Conservation (phyloP, 1,140 invertebrate species). For the Bombus huntii region DNA sequence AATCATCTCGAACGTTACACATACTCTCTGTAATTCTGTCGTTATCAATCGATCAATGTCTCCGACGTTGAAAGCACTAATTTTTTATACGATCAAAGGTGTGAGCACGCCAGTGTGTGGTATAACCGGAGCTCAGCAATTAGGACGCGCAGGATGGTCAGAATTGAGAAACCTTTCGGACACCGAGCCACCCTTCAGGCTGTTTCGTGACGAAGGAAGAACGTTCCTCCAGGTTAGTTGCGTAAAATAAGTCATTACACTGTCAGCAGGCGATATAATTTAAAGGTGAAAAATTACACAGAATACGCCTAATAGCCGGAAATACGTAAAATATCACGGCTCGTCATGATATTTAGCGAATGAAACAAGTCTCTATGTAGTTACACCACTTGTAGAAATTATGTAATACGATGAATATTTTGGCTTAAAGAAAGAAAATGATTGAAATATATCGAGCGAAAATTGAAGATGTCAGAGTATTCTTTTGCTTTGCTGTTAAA, state of each 20-base stretch:
- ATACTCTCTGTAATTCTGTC: neutral
- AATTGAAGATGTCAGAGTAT: too few relatives aligned
- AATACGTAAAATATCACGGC: neutral
- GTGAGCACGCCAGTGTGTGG: constrained; percentile 91
- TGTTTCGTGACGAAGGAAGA: constrained; percentile 90
- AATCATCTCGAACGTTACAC: neutral
- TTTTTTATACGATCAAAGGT: constrained; percentile 81
- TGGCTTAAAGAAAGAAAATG: too few relatives aligned
- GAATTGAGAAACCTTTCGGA: constrained; percentile 89
- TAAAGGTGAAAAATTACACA: too few relatives aligned
- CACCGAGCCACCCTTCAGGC: constrained; percentile 89
- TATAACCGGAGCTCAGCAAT: constrained; percentile 91
- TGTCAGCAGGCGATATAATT: neutral
- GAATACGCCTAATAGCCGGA: neutral
- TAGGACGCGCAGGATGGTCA: constrained; percentile 89
- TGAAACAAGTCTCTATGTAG: too few relatives aligned
- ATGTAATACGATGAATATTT: too few relatives aligned
- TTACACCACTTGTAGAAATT: too few relatives aligned
- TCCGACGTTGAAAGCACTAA: neutral
- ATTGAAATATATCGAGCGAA: too few relatives aligned
- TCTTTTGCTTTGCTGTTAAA: too few relatives aligned
- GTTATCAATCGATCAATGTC: neutral
- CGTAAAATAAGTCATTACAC: constrained; percentile 24
- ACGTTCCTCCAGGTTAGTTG: constrained; percentile 88
- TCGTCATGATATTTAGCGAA: neutral